Percentiles rank a stretch among this genome's conserved stretches.
These are phyloP conservation scores for Antechinus flavipes DNA, from an alignment of 2,113 vertebrate species.

Conservation along the genomic window DNA sequence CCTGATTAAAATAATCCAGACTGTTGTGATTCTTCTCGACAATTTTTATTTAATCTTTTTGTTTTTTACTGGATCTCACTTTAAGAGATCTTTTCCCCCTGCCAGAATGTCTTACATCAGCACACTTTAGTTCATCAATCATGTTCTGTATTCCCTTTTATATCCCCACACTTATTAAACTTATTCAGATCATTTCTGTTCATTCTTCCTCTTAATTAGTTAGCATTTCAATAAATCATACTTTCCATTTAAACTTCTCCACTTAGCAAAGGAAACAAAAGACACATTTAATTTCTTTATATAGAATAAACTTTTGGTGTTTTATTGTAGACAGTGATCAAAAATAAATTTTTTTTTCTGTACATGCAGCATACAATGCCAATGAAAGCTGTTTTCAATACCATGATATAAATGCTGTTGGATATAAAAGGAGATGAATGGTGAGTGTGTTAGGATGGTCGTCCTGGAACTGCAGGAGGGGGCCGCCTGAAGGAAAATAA, in stretches of 20 bases:
- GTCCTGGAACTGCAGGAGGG: slow-evolving; percentile 83
- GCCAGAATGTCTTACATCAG: slow-evolving; percentile 29
- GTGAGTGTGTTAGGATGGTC: slow-evolving; percentile 79
- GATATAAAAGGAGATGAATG: slow-evolving; percentile 73
- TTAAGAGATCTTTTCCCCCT: not conserved
- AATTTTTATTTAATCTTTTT: slow-evolving; percentile 16
- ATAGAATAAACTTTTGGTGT: slow-evolving; percentile 80
- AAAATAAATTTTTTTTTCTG: slow-evolving; percentile 84
- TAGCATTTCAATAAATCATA: slow-evolving; percentile 23
- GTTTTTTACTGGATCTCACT: slow-evolving; percentile 19
- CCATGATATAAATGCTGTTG: slow-evolving; percentile 35
- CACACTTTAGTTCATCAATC: slow-evolving; percentile 25
- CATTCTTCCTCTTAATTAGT: slow-evolving; percentile 48
- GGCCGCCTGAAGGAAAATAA: slow-evolving; percentile 83
- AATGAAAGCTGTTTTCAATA: slow-evolving; percentile 69
- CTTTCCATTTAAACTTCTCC: slow-evolving; percentile 25
- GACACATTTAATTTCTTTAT: slow-evolving; percentile 52
- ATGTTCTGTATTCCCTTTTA: not conserved
- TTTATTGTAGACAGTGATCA: slow-evolving; percentile 79
- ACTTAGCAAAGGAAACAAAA: slow-evolving; percentile 53
- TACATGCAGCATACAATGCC: slow-evolving; percentile 80
- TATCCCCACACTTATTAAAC: slow-evolving; percentile 10
- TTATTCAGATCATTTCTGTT: not conserved
- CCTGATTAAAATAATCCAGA: not conserved
- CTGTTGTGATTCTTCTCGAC: slow-evolving; percentile 20